Evolutionary conservation across 2,888 invertebrate species (phyloP), one percentile per base, ranked within the genome.

Genomic region (Galerucella pusilla): DNA sequence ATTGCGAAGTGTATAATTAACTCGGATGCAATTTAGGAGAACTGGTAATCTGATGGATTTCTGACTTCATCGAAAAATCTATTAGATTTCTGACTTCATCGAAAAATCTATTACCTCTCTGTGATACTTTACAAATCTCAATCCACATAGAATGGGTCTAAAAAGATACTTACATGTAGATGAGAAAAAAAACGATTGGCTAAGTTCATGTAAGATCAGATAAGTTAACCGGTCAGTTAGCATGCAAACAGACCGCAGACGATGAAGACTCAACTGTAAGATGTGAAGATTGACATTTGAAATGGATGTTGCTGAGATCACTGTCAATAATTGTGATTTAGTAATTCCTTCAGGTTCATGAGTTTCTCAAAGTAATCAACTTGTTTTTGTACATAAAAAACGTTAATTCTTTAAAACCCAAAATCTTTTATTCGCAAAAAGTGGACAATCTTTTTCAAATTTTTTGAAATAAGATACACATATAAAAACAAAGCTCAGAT

Each of bases 401-500:
- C 20, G 9, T 57, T 9, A 9, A 57, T 57, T 20, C 57, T 52
- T n/a, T 52, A n/a, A n/a, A 14, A n/a, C n/a, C n/a, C n/a, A 14
- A 52, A 52, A 52, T 52, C 7, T n/a, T 52, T n/a, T 20, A 10
- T 57, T 57, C 10, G 16, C 57, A 20, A 57, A 57, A 20, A 57
- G 9, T 6, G 16, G 10, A 57, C 9, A 57, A 9, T 20, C 16
- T 57, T 5, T 57, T 57, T 20, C 10, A 20, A 3, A 20, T 57
- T 57, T 16, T 10, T 16, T 57, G 57, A 20, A 57, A 57, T 57
- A 9, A 61, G 14, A 61, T 28, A 61, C 61, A 61, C 7, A 35
- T 28, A 14, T 10, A 61, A 14, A 71, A 71, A 46, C 14, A 69
- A 60, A 69, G 45, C 60, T 69, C 60, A 69, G 69, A 69, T 42